A percentile compares a stretch with the other conserved stretches of the same genome.
phyloP scores from a whole-genome alignment of 2,888 invertebrate species.

The Yponomeuta plumbellus region DNA sequence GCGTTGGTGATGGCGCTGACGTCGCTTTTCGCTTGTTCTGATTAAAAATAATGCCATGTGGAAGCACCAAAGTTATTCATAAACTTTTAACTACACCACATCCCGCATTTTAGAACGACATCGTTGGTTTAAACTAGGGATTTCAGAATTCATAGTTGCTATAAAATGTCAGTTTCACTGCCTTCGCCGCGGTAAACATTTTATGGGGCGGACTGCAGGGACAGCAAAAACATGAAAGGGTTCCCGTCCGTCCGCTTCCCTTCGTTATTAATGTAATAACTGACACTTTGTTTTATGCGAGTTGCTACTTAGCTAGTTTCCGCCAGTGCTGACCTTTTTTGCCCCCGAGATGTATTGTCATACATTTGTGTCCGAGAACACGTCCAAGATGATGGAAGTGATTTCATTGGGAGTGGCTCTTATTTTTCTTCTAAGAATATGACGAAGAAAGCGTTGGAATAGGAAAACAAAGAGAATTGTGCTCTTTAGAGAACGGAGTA shows the following conservation, averaged over 20 bases:
- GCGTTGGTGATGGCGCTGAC: background rate
- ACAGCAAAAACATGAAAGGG: constrained; percentile 53
- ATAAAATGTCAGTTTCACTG: background rate
- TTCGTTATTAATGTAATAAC: constrained; percentile 73
- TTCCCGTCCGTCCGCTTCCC: constrained; percentile 36
- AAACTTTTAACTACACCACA: background rate
- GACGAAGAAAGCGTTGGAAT: background rate
- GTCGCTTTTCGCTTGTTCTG: background rate
- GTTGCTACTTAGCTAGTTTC: constrained; percentile 52
- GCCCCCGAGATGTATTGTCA: background rate
- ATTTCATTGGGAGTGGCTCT: no score
- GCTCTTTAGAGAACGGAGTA: background rate
- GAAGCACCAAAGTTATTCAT: background rate
- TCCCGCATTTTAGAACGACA: background rate
- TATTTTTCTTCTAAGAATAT: no score
- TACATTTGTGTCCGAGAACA: background rate
- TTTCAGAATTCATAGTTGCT: background rate
- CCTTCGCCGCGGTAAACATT: background rate
- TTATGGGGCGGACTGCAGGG: constrained; percentile 2
- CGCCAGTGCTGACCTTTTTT: constrained; percentile 8
- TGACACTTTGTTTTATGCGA: constrained; percentile 72
- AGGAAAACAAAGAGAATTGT: background rate
- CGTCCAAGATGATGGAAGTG: background rate
- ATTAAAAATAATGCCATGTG: background rate
- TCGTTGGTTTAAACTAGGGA: background rate